Base-by-base conservation (phyloP, 2,113 vertebrate species). In the Phaethon lepturus region DNA sequence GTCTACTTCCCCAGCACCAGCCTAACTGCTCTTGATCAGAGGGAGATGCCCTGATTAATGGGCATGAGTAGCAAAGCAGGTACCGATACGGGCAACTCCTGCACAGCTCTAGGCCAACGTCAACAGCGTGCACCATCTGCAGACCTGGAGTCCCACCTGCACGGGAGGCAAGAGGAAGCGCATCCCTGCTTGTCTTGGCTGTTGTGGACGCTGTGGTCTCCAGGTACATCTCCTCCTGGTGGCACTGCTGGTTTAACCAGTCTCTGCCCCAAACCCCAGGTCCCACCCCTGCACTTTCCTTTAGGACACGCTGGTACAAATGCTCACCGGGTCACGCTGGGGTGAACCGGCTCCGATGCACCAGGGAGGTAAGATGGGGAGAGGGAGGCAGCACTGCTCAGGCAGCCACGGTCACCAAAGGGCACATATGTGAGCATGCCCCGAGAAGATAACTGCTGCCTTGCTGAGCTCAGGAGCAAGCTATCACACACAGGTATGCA, bases 251-350 rank as follows among this genome's bases (percentile, higher is more conserved):
- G 19, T 86, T 88, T 49, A 76, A 69, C 29, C 35, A 73, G 75
- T 10, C 52, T 47, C 40, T 79, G n/a, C 11, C 63, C 49, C 58
- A 55, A 90, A 59, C 2, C 20, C 25, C 47, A 42, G 24, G 33
- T 17, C 26, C 13, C 24, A 67, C 31, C 2, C 5, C 64, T 38
- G 24, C 0, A 0, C 42, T 35, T 49, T 90, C 24, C 6, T 47
- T 67, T 11, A 14, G n/a, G 62, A 63, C 42, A 85, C 77, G 45
- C 22, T 28, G 55, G 52, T 55, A n/a, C 38, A 38, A 74, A 60
- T 4, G 49, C 53, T 56, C 56, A 31, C 58, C 0, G 0, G 22
- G 24, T 42, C 40, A n/a, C 0, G 0, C 2, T 0, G 6, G 7
- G 23, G 23, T 8, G 45, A 75, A 63, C 10, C 0, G 0, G 40